Evolutionary conservation across 2,797 vertebrate species (phyloP), one percentile per base, ranked within the genome.

Genomic region (Rhinella marina): DNA sequence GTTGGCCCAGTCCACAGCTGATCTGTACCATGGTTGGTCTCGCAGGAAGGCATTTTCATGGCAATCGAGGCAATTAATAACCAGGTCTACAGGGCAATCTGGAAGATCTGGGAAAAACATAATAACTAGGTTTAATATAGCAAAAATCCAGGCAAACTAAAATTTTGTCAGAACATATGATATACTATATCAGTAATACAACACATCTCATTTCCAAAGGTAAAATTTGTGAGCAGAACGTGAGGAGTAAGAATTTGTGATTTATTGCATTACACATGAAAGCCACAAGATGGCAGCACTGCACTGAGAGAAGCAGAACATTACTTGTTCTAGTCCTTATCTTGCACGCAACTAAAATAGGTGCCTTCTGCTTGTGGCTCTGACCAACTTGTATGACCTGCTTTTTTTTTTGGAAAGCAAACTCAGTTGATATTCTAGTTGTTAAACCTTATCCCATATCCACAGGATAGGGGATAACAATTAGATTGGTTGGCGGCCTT

Each of bases 11-110:
- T 98, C 97, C 52, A 97, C 97, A 0, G 97, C 97, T 0, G 97
- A 96, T 90, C 96, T 95, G 94, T 99, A 98, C 98, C 98, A 99
- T 0, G 97, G 97, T 93, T 99, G 98, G 90, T 99, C 98, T 90
- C 97, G 94, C 92, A 99, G 93, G 90, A 98, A 99, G 92, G 97
- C 97, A 66, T 98, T 99, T 90, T 99, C 98, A 0, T 99, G 98
- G 90, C 98, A 99, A 94, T 99, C 98, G 92, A 99, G 95, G 93
- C 98, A 99, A 96, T 98, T 98, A 91, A 99, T 98, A 90, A 99
- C 98, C 19, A 99, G 95, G 94, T 99, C 98, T 59, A 99, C 98
- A 0, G 98, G 98, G 32, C 96, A 97, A 85, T 96, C 95, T 1
- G 98, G 98, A 81, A 99, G 96, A 92, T 99, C 98, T 99, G 94